Percentiles rank a stretch among this genome's conserved stretches.
phyloP scores from a whole-genome alignment of 2,888 invertebrate genomes.

The Andrena camellia region DNA sequence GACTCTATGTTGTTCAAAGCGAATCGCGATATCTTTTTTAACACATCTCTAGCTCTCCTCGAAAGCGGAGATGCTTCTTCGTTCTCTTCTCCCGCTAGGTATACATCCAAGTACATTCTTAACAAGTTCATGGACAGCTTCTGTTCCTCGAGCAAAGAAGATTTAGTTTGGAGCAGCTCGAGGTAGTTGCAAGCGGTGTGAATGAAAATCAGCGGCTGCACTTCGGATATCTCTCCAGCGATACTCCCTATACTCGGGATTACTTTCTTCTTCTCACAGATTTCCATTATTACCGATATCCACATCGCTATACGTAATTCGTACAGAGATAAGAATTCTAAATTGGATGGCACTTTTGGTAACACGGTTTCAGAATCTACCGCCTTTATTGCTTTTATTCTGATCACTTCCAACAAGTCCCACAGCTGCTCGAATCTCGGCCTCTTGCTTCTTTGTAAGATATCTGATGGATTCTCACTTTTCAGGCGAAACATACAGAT shows the following conservation, averaged over 20 bases:
- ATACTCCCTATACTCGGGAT: constrained; percentile 67
- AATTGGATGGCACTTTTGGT: constrained; percentile 58
- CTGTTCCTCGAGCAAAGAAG: constrained; percentile 66
- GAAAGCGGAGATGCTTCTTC: constrained; percentile 60
- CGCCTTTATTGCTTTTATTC: constrained; percentile 75
- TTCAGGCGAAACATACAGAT: constrained; percentile 76
- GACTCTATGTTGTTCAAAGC: constrained; percentile 67
- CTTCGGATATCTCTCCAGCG: constrained; percentile 74
- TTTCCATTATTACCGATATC: constrained; percentile 77
- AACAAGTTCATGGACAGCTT: constrained; percentile 72
- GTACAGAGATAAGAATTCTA: constrained; percentile 73
- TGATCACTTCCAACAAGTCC: constrained; percentile 82
- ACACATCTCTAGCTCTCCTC: constrained; percentile 58
- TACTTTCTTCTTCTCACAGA: constrained; percentile 73
- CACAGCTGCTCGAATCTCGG: constrained; percentile 74
- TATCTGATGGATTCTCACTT: constrained; percentile 63
- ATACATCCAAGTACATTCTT: constrained; percentile 78
- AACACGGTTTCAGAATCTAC: constrained; percentile 59
- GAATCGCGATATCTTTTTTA: constrained; percentile 65
- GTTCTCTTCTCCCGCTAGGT: constrained; percentile 77
- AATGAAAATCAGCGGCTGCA: constrained; percentile 78
- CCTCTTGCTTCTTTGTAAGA: constrained; percentile 53
- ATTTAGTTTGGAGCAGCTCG: constrained; percentile 58
- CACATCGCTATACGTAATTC: constrained; percentile 78
- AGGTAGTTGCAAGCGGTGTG: constrained; percentile 75